These are phyloP conservation scores for Halocaridina rubra DNA, from an alignment of 2,888 invertebrate species.

Conservation along the genomic window DNA sequence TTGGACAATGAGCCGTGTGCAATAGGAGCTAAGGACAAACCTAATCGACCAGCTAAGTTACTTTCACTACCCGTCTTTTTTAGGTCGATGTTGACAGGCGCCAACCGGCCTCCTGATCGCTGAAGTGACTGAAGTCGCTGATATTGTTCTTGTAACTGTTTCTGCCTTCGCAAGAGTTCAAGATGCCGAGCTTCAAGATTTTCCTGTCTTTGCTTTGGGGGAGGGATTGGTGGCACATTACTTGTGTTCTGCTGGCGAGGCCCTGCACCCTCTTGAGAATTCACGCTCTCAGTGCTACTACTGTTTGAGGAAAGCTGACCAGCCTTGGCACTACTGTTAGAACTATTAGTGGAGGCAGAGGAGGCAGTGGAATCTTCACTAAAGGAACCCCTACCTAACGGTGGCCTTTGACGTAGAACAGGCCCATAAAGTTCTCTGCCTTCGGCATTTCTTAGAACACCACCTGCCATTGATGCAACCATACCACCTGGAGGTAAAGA, in stretches of 20 bases:
- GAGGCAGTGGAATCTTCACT: slow-evolving; percentile 62
- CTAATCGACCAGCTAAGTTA: slow-evolving; percentile 50
- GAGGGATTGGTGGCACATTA: slow-evolving; percentile 36
- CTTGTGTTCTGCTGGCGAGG: slow-evolving; percentile 68
- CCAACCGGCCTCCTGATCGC: slow-evolving; percentile 43
- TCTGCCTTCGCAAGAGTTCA: slow-evolving; percentile 87
- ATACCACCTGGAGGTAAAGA: slow-evolving; percentile 36
- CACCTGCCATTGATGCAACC: slow-evolving; percentile 38
- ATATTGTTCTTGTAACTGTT: slow-evolving; percentile 90
- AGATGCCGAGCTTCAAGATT: slow-evolving; percentile 86
- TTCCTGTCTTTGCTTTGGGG: slow-evolving; percentile 65
- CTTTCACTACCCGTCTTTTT: slow-evolving; percentile 63
- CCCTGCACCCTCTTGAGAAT: slow-evolving; percentile 76
- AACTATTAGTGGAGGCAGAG: slow-evolving; percentile 57
- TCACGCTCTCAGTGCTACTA: slow-evolving; percentile 81
- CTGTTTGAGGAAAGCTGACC: slow-evolving; percentile 73
- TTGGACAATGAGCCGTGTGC: slow-evolving; percentile 45
- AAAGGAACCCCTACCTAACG: slow-evolving; percentile 54
- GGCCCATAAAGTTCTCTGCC: slow-evolving; percentile 54
- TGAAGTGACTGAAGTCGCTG: slow-evolving; percentile 89
- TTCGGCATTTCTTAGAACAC: slow-evolving; percentile 54
- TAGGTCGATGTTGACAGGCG: slow-evolving; percentile 49
- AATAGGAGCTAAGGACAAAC: slow-evolving; percentile 44
- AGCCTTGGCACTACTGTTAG: slow-evolving; percentile 55
- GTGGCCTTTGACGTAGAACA: slow-evolving; percentile 56